These are phyloP conservation scores for Equus przewalskii DNA, from an alignment of 2,113 vertebrate genomes.

Conservation along the genomic window DNA sequence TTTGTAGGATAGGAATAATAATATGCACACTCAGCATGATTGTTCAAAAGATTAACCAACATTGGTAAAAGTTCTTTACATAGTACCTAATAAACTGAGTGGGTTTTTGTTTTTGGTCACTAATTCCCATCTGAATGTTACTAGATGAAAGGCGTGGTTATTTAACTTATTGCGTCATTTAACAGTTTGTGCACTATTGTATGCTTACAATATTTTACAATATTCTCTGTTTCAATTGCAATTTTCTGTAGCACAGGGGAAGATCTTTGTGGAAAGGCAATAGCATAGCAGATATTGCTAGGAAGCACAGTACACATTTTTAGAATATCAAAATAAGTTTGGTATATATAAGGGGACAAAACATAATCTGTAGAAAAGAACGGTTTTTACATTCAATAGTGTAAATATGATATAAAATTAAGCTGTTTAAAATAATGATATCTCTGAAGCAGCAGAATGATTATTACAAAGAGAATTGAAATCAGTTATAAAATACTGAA, in stretches of 20 bases:
- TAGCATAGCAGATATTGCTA: not conserved
- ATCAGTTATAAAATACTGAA: not conserved
- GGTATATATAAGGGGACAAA: not conserved
- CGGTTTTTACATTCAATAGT: not conserved
- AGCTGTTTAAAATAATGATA: constrained; percentile 30
- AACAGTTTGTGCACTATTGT: not conserved
- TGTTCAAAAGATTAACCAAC: not conserved
- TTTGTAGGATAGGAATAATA: not conserved
- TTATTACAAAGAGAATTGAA: not conserved
- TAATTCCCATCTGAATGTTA: not conserved
- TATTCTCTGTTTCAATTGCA: not conserved
- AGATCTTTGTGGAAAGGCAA: not conserved
- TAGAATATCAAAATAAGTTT: constrained; percentile 11
- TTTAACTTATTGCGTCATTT: not conserved
- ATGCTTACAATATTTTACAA: not conserved
- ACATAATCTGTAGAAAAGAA: not conserved
- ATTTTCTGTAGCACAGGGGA: not conserved
- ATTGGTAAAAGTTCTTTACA: not conserved
- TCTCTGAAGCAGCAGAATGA: not conserved
- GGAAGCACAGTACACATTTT: not conserved
- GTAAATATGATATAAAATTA: not conserved
- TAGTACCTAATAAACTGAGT: not conserved
- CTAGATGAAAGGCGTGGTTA: not conserved
- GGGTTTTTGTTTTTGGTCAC: not conserved
- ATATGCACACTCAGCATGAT: not conserved